A percentile compares a stretch with the other conserved stretches of the same genome.
phyloP scores from a whole-genome alignment of 1,140 invertebrate species.

The Drosophila subpulchrella region DNA sequence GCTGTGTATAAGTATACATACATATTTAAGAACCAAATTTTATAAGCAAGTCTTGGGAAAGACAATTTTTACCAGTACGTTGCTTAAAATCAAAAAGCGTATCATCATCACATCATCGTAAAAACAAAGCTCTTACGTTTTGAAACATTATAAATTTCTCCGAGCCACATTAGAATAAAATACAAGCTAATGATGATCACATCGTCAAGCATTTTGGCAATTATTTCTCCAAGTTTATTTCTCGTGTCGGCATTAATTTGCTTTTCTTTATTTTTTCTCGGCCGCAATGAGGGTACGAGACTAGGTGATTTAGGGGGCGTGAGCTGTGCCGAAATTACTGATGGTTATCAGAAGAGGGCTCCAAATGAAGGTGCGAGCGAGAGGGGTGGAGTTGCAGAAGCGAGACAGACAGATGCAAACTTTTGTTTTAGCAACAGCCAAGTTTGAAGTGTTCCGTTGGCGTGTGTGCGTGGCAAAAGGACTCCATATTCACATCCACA shows the following conservation, averaged over 20 bases:
- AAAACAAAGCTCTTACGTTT: neutral
- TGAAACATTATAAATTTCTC: neutral
- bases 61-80: neutral
- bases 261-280: constrained; percentile 40
- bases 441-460: constrained; percentile 66
- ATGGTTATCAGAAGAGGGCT: constrained; percentile 72
- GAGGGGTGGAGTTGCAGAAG: constrained; percentile 4
- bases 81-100: neutral
- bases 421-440: constrained; percentile 80
- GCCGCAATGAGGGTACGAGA: constrained; percentile 49
- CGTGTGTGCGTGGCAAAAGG: constrained; percentile 66
- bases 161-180: neutral
- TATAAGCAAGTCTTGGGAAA: too few species aligned
- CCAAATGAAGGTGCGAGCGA: constrained; percentile 5
- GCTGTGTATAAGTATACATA: too few species aligned
- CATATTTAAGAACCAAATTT: too few species aligned
- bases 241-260: constrained; percentile 52
- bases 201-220: constrained; percentile 5
- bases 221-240: constrained; percentile 8
- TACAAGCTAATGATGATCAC: constrained; percentile 11
- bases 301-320: constrained; percentile 50
- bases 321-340: constrained; percentile 66
- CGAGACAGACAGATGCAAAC: constrained; percentile 62
- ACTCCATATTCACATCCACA: constrained; percentile 31
- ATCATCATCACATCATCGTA: neutral